phyloP scores from a whole-genome alignment of 2,113 vertebrate species.

The Oreochromis spilurus region DNA sequence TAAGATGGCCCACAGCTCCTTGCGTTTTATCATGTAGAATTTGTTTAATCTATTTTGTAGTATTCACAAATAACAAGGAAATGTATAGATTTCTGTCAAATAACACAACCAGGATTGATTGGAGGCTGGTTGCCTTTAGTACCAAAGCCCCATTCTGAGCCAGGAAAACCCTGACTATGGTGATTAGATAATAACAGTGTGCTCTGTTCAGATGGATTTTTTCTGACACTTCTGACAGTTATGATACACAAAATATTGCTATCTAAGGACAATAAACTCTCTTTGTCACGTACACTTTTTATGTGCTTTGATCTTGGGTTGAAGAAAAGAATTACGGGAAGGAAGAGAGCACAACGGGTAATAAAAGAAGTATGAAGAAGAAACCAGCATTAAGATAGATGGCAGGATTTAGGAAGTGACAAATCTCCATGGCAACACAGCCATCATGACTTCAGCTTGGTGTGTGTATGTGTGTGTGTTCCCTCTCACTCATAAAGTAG shows the following conservation, averaged over 20 bases:
- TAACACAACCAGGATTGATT: not conserved
- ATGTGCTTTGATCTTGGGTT: not conserved
- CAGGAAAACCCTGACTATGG: not conserved
- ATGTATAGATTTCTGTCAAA: not conserved
- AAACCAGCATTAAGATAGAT: not conserved
- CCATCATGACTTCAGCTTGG: not conserved
- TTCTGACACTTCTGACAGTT: not conserved
- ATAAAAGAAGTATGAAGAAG: not conserved
- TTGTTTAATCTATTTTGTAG: not conserved
- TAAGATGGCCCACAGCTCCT: not conserved
- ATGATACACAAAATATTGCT: not conserved
- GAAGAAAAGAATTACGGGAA: not conserved
- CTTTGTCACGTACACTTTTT: not conserved
- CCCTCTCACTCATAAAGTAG: not conserved
- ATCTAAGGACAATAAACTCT: not conserved
- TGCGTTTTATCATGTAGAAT: not conserved
- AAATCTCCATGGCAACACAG: not conserved
- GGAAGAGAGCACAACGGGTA: not conserved
- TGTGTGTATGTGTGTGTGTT: not conserved
- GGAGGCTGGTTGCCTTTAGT: not conserved
- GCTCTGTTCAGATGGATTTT: not conserved
- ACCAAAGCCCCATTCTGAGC: not conserved
- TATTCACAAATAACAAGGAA: not conserved
- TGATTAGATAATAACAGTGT: not conserved
- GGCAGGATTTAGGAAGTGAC: not conserved